Evolutionary conservation across 2,113 vertebrate genomes (phyloP).

Genomic region (Andinoacara biseriatus): DNA sequence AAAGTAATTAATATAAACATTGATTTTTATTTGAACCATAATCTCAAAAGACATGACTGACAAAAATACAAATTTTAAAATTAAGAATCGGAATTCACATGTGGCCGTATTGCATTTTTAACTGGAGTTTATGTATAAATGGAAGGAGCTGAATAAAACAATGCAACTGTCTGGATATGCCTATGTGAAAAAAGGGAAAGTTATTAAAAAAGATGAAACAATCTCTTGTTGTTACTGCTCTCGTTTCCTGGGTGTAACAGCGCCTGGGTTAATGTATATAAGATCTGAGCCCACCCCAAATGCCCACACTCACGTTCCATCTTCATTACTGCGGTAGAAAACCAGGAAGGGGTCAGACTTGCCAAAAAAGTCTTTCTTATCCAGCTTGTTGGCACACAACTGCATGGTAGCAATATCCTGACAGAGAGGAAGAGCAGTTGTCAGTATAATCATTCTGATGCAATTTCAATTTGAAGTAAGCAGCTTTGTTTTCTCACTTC

Average conservation of each 20-base stretch:
- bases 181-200: no score
- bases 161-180: no score
- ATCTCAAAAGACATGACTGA: no score
- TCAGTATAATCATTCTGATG: slow-evolving; percentile 15
- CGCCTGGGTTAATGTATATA: background rate
- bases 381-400: slow-evolving; percentile 96
- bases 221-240: background rate
- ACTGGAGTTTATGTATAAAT: no score
- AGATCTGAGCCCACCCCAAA: background rate
- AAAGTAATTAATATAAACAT: no score
- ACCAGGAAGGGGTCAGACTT: slow-evolving; percentile 98
- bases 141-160: no score
- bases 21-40: no score
- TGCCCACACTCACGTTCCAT: slow-evolving; percentile 91
- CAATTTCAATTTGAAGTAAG: slow-evolving; percentile 20
- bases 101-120: no score
- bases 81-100: no score
- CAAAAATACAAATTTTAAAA: no score
- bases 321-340: slow-evolving; percentile 98
- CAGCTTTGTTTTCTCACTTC: slow-evolving; percentile 16
- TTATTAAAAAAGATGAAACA: no score
- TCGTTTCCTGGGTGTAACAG: background rate
- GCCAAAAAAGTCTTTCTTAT: slow-evolving; percentile 99
- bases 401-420: slow-evolving; percentile 98
- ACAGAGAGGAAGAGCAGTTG: slow-evolving; percentile 11